These are phyloP conservation scores for Marronus borbonicus DNA, from an alignment of 2,888 invertebrate species.

Conservation along the genomic window DNA sequence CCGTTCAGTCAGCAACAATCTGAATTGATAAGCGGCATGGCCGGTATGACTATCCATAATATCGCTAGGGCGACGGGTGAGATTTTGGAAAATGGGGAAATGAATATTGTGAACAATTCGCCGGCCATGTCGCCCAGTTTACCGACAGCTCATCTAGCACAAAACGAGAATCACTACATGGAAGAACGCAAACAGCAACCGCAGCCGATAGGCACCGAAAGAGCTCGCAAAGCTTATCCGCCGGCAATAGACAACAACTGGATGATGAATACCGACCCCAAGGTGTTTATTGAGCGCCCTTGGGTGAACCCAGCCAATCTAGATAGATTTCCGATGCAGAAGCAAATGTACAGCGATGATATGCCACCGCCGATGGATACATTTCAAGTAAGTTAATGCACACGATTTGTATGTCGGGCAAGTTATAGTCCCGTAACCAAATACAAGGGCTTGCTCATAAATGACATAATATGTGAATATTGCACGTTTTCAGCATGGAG, in stretches of 20 bases:
- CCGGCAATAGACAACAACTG: conserved; percentile 59
- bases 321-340: conserved; percentile 61
- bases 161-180: conserved; percentile 61
- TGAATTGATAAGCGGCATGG: conserved; percentile 67
- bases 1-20: conserved; percentile 65
- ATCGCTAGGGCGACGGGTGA: conserved; percentile 65
- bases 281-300: conserved; percentile 51
- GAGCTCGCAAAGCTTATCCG: conserved; percentile 77
- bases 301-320: conserved; percentile 54
- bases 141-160: conserved; percentile 50
- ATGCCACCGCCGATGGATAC: conserved; percentile 70
- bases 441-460: no score
- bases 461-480: neutral
- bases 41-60: conserved; percentile 67
- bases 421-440: no score
- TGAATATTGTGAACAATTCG: conserved; percentile 71
- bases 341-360: conserved; percentile 68
- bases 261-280: conserved; percentile 55
- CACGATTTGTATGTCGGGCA: neutral
- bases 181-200: conserved; percentile 73
- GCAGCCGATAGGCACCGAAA: conserved; percentile 86
- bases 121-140: conserved; percentile 69
- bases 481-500: conserved; percentile 56
- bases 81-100: conserved; percentile 68
- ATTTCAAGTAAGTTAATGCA: conserved; percentile 52